These are phyloP conservation scores for Drosophila prolongata DNA, from an alignment of 2,888 invertebrate genomes.

Conservation along the genomic window DNA sequence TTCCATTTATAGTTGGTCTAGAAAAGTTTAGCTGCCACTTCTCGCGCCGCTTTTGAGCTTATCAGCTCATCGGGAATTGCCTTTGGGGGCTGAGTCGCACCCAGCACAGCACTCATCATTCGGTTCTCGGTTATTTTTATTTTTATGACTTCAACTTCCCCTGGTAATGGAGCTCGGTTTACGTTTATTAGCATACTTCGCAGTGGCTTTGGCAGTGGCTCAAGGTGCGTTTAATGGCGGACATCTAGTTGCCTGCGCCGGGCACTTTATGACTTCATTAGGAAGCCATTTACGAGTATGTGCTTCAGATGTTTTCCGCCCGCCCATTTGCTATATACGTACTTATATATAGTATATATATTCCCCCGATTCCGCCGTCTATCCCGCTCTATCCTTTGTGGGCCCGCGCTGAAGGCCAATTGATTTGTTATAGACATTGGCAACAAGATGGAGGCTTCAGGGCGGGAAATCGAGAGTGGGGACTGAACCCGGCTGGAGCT, in stretches of 20 bases:
- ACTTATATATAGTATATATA: slow-evolving; percentile 4
- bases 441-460: slow-evolving; percentile 13
- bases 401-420: slow-evolving; percentile 61
- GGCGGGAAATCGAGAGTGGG: neutral
- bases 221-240: slow-evolving; percentile 61
- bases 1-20: slow-evolving; percentile 18
- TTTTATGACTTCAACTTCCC: slow-evolving; percentile 64
- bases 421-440: slow-evolving; percentile 68
- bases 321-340: slow-evolving; percentile 6
- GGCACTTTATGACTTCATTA: slow-evolving; percentile 76
- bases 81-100: slow-evolving; percentile 2
- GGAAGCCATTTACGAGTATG: slow-evolving; percentile 59
- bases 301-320: slow-evolving; percentile 22
- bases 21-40: slow-evolving; percentile 14
- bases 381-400: slow-evolving; percentile 10
- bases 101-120: slow-evolving; percentile 25
- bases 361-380: slow-evolving; percentile 5
- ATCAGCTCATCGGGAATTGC: slow-evolving; percentile 40
- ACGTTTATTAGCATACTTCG: slow-evolving; percentile 77
- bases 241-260: slow-evolving; percentile 60
- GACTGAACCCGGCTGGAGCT: slow-evolving; percentile 46
- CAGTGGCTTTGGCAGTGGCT: slow-evolving; percentile 58
- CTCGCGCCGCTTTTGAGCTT: slow-evolving; percentile 29
- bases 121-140: slow-evolving; percentile 28
- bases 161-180: slow-evolving; percentile 62